Evolutionary conservation across 2,113 vertebrate species (phyloP).

Genomic region (Poicephalus meyeri): DNA sequence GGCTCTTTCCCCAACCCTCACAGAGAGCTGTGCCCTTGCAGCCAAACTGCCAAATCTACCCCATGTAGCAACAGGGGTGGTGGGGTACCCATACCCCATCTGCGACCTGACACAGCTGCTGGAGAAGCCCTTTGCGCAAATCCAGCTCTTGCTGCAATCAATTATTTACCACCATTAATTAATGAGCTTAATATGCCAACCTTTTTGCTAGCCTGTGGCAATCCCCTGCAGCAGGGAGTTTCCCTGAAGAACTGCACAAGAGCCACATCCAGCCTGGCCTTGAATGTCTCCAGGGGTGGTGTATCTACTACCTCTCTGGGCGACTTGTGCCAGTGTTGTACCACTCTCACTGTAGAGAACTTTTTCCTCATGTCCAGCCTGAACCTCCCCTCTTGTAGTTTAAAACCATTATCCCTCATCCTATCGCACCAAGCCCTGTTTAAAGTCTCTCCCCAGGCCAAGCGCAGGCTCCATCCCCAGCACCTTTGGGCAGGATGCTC

Average conservation of each 20-base stretch:
- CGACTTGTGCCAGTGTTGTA: neutral
- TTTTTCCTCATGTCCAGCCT: neutral
- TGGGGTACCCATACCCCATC: rapidly evolving
- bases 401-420: neutral
- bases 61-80: rapidly evolving
- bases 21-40: neutral
- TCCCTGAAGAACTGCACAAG: neutral
- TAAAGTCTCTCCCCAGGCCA: neutral
- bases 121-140: rapidly evolving
- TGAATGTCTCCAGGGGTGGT: neutral
- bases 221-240: neutral
- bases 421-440: neutral
- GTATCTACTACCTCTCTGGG: neutral
- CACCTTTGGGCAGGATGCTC: rapidly evolving
- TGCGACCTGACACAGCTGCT: rapidly evolving
- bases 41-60: neutral
- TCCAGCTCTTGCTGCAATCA: neutral
- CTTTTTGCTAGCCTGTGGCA: neutral
- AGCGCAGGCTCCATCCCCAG: neutral
- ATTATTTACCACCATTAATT: neutral
- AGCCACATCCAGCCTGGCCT: neutral
- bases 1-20: neutral
- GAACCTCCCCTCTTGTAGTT: neutral
- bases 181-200: neutral
- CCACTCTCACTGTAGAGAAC: neutral